Percentiles rank a stretch among this genome's conserved stretches.
These are phyloP conservation scores for Myoxocephalus aenaeus DNA, from an alignment of 2,797 vertebrate species.

Conservation along the genomic window DNA sequence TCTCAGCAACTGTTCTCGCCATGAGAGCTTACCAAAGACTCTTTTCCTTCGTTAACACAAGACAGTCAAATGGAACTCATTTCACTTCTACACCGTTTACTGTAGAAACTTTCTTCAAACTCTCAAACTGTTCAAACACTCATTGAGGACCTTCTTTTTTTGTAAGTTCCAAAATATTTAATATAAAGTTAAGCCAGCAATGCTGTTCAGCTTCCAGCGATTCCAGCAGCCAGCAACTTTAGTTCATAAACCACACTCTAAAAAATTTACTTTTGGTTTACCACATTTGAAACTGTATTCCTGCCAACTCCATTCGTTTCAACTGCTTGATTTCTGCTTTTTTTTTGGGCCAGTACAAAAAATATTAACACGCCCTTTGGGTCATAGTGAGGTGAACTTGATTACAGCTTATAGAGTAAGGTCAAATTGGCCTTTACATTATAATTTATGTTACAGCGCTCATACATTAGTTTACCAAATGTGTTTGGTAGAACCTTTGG, in stretches of 20 bases:
- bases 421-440: no score
- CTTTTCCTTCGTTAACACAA: slow-evolving; percentile 41
- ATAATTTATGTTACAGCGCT: not conserved
- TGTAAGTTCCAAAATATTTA: not conserved
- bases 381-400: not conserved
- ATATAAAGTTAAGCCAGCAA: not conserved
- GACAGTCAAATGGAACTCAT: slow-evolving; percentile 9
- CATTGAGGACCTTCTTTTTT: not conserved
- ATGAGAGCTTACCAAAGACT: slow-evolving; percentile 44
- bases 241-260: slow-evolving; percentile 29
- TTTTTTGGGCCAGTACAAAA: not conserved
- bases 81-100: not conserved
- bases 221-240: not conserved
- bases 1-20: slow-evolving; percentile 49
- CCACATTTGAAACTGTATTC: slow-evolving; percentile 29
- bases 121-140: not conserved
- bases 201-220: not conserved
- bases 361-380: not conserved
- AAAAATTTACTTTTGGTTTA: slow-evolving; percentile 44
- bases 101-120: not conserved
- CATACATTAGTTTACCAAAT: not conserved
- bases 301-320: slow-evolving; percentile 2
- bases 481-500: not conserved
- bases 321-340: not conserved
- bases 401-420: not conserved